These are phyloP conservation scores for Notodonta ziczac DNA, from an alignment of 2,888 invertebrate species.

Conservation along the genomic window DNA sequence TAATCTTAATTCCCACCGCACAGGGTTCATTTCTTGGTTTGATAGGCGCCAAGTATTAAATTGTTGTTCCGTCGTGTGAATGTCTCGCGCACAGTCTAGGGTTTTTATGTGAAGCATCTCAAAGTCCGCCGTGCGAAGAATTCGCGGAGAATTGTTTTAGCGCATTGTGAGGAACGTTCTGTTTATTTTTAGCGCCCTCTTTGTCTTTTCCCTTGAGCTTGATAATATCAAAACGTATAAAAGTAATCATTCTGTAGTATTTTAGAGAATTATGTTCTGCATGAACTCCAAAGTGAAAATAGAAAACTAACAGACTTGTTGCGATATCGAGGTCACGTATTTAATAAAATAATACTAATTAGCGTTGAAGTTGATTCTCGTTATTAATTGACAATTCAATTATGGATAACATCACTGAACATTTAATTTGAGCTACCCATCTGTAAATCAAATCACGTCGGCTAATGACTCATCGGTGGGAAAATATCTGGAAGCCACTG, in stretches of 20 bases:
- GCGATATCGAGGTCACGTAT: neutral
- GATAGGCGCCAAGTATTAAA: constrained; percentile 31
- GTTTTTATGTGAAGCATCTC: constrained; percentile 72
- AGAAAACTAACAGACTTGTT: neutral
- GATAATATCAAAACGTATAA: constrained; percentile 16
- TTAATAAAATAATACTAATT: constrained; percentile 3
- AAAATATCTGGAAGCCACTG: constrained; percentile 3
- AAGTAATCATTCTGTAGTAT: too few relatives aligned
- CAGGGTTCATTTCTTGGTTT: constrained; percentile 53
- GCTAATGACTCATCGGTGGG: neutral
- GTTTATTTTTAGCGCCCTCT: constrained; percentile 43
- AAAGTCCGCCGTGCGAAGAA: constrained; percentile 63
- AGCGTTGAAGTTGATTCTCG: constrained; percentile 5
- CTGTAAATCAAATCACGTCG: constrained; percentile 6
- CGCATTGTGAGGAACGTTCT: constrained; percentile 46
- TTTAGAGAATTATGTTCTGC: neutral
- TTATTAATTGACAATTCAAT: neutral
- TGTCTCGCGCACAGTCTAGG: constrained; percentile 76
- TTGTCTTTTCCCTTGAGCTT: constrained; percentile 37
- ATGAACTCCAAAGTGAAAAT: neutral
- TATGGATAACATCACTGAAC: neutral
- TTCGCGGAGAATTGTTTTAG: constrained; percentile 55
- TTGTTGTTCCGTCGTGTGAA: constrained; percentile 59
- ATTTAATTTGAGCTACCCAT: neutral
- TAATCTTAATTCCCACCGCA: constrained; percentile 40